phyloP scores from a whole-genome alignment of 2,797 vertebrate genomes.

The Tolypeutes matacus region DNA sequence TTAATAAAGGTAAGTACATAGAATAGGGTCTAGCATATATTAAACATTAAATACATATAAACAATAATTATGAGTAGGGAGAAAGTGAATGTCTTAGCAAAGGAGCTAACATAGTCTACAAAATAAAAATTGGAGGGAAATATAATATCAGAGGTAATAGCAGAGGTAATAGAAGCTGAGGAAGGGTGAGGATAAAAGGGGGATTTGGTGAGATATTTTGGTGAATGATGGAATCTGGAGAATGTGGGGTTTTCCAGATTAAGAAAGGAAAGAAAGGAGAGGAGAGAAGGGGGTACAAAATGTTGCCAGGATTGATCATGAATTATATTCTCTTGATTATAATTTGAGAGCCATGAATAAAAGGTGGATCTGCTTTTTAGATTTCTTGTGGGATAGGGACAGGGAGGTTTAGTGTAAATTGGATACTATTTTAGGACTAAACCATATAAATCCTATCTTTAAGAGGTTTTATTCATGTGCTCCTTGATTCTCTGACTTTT shows the following conservation, averaged over 20 bases:
- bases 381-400: neutral
- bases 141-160: neutral
- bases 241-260: neutral
- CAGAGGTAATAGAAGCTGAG: neutral
- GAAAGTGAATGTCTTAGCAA: neutral
- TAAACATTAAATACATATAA: neutral
- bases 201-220: neutral
- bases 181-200: neutral
- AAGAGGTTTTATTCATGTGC: neutral
- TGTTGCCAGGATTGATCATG: neutral
- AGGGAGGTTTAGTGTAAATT: neutral
- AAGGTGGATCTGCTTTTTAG: neutral
- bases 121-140: neutral
- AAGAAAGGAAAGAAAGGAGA: neutral
- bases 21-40: neutral
- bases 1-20: neutral
- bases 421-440: neutral
- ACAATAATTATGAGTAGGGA: neutral
- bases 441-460: neutral
- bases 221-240: neutral
- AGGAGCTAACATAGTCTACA: neutral
- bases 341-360: neutral
- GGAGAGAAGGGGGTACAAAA: neutral
- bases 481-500: neutral
- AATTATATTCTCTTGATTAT: neutral